Percentiles rank a stretch among this genome's conserved stretches.
phyloP scores from a whole-genome alignment of 2,888 invertebrate genomes.

The Drosophila borealis region DNA sequence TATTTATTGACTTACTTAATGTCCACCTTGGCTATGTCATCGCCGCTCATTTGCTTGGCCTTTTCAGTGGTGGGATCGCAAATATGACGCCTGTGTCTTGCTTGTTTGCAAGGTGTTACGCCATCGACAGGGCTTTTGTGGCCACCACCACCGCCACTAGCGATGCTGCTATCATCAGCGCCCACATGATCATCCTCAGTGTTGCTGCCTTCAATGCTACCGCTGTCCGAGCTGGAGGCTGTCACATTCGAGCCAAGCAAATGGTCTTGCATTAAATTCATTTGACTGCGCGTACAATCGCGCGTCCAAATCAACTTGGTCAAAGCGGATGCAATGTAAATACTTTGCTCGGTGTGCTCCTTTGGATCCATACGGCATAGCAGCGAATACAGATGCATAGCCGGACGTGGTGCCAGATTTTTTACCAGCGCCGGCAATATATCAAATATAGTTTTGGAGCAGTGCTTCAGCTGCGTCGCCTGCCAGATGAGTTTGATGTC shows the following conservation, averaged over 20 bases:
- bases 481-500: slow-evolving; percentile 98
- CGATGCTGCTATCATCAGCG: slow-evolving; percentile 87
- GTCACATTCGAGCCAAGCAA: slow-evolving; percentile 85
- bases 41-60: slow-evolving; percentile 68
- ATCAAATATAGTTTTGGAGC: slow-evolving; percentile 96
- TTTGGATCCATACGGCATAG: slow-evolving; percentile 95
- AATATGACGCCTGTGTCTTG: slow-evolving; percentile 82
- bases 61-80: slow-evolving; percentile 82
- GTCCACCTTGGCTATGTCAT: slow-evolving; percentile 78
- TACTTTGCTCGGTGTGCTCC: slow-evolving; percentile 96
- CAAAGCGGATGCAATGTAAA: slow-evolving; percentile 94
- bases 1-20: slow-evolving; percentile 69
- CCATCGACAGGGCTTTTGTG: slow-evolving; percentile 85
- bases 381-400: slow-evolving; percentile 94
- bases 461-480: slow-evolving; percentile 97
- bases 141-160: slow-evolving; percentile 82
- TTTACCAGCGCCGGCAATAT: slow-evolving; percentile 95
- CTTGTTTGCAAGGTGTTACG: slow-evolving; percentile 86
- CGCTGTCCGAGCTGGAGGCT: slow-evolving; percentile 90
- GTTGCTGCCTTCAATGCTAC: slow-evolving; percentile 92
- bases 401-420: slow-evolving; percentile 94
- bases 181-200: slow-evolving; percentile 90
- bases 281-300: slow-evolving; percentile 86
- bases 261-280: slow-evolving; percentile 83
- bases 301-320: slow-evolving; percentile 97